Evolutionary conservation across 2,888 invertebrate species (phyloP), one percentile per base, ranked within the genome.

Genomic region (Standfussiana lucernea): DNA sequence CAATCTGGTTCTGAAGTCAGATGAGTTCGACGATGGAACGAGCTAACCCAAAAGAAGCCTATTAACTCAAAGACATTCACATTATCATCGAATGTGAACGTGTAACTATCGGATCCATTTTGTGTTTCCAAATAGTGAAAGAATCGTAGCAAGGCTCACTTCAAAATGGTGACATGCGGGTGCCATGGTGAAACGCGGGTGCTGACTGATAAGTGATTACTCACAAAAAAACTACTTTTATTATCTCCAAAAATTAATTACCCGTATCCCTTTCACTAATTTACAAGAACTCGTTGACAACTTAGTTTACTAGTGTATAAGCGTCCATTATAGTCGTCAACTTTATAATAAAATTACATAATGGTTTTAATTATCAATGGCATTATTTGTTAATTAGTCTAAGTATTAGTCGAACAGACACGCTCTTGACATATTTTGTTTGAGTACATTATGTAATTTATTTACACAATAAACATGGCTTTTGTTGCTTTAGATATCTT

Each of bases 341-440:
- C 10, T 50, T 28, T 0, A 66, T 8, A 50, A n/a, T 18, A 13
- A 47, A 40, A 24, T 64, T 15, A 64, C 21, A 32, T 59, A 47
- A n/a, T 21, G 1, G 24, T 24, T 73, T 18, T 62, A 7, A 21
- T 7, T 47, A 65, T 11, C 28, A 71, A 71, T 53, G 35, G 59
- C 56, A 53, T n/a, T 50, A 50, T 50, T 24, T 50, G n/a, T n/a
- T 50, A 10, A 50, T 56, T 56, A 53, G 24, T 82, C 47, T 13
- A 37, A 6, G 6, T 5, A n/a, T 77, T 79, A 56, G 28, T 37
- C 56, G 13, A 18, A 37, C 28, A n/a, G 6, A n/a, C 45, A 74
- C 67, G 66, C 18, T 67, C 56, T 68, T 84, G 66, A 64, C 70
- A 84, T n/a, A 83, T 56, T 71, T 75, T 67, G 21, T 77, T 77